phyloP scores from a whole-genome alignment of 1,140 invertebrate genomes.

The Coenobita brevimanus region DNA sequence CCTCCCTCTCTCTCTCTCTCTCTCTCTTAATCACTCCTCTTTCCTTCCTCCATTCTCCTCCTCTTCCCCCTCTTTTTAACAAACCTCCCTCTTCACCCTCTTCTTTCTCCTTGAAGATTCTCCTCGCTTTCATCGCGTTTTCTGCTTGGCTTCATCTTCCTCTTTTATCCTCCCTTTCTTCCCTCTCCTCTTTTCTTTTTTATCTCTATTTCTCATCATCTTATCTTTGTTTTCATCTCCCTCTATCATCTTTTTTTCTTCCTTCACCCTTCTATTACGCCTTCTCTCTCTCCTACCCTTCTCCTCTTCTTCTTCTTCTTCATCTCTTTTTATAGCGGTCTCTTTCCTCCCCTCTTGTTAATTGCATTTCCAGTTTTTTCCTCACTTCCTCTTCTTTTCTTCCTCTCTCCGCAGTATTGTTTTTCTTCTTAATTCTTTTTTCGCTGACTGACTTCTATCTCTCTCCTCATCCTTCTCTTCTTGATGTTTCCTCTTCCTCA shows the following conservation, averaged over 20 bases:
- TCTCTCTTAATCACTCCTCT: neutral
- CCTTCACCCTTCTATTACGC: no score
- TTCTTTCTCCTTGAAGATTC: neutral
- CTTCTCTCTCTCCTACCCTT: neutral
- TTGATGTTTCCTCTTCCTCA: neutral
- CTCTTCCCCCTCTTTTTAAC: neutral
- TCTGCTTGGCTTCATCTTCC: neutral
- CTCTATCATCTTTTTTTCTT: no score
- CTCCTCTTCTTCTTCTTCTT: neutral
- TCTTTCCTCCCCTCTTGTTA: neutral
- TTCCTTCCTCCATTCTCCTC: neutral
- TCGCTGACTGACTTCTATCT: neutral
- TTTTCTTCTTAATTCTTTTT: neutral
- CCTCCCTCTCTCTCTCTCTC: neutral
- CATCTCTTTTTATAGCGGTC: neutral
- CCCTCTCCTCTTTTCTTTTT: neutral
- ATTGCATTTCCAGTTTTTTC: neutral
- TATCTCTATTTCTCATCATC: neutral
- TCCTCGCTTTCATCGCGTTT: neutral
- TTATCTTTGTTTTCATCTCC: neutral
- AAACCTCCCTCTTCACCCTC: neutral
- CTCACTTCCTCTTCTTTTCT: neutral
- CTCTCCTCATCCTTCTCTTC: neutral
- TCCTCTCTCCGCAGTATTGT: neutral
- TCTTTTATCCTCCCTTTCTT: neutral